These are phyloP conservation scores for Acanthurus leucopareius DNA, from an alignment of 2,797 vertebrate genomes.

Conservation along the genomic window DNA sequence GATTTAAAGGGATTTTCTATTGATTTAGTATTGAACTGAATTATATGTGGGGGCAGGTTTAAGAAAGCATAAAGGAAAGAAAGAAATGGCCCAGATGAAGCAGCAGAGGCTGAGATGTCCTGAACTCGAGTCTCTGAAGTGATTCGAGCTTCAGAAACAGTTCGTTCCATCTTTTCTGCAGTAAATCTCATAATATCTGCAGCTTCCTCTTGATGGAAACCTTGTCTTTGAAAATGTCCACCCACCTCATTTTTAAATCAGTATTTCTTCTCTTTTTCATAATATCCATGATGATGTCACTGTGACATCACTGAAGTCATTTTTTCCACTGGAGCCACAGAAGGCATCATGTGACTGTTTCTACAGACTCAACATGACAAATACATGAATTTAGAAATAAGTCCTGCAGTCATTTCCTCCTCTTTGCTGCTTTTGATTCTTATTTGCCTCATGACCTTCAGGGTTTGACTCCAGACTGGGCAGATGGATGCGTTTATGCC, in stretches of 20 bases:
- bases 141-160: background rate
- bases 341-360: background rate
- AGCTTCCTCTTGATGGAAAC: background rate
- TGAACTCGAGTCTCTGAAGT: background rate
- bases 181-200: background rate
- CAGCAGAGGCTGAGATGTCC: background rate
- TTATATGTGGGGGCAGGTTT: too few relatives aligned
- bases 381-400: too few relatives aligned
- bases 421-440: too few relatives aligned
- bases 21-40: background rate
- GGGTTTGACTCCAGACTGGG: too few relatives aligned
- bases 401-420: too few relatives aligned
- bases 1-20: background rate
- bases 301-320: background rate
- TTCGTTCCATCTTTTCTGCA: background rate
- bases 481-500: too few relatives aligned
- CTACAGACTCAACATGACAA: too few relatives aligned
- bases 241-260: too few relatives aligned
- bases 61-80: background rate
- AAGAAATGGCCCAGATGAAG: too few relatives aligned
- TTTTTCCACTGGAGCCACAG: background rate
- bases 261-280: too few relatives aligned
- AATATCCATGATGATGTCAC: background rate
- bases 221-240: background rate
- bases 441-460: too few relatives aligned